A percentile compares a stretch with the other conserved stretches of the same genome.
Evolutionary conservation across 1,140 invertebrate species (phyloP).

Genomic region (Platyscapa corneri): DNA sequence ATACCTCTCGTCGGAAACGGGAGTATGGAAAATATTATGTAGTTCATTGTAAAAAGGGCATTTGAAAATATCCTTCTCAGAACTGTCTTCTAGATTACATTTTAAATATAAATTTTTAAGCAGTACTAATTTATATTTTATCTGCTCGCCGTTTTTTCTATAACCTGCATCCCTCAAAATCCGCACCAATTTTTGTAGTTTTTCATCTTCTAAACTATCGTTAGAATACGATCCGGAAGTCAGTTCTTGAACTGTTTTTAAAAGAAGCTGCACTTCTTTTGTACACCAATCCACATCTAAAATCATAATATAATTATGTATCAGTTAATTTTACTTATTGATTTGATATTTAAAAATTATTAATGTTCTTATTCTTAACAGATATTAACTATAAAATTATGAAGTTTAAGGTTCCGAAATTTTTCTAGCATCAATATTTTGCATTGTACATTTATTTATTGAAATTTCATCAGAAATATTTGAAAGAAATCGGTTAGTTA

Average conservation of each 20-base stretch:
- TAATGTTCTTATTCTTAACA: too few relatives aligned
- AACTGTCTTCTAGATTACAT: slow-evolving; percentile 54
- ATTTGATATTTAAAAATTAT: too few relatives aligned
- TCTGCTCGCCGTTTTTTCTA: slow-evolving; percentile 55
- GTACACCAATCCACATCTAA: slow-evolving; percentile 56
- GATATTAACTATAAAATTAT: too few relatives aligned
- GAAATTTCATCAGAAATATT: too few relatives aligned
- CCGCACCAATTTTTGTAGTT: slow-evolving; percentile 52
- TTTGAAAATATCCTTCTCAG: slow-evolving; percentile 51
- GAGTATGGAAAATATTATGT: slow-evolving; percentile 54
- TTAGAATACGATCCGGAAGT: slow-evolving; percentile 52
- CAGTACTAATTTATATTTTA: slow-evolving; percentile 59
- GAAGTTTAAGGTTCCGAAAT: too few relatives aligned
- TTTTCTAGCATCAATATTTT: too few relatives aligned
- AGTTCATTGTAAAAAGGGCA: slow-evolving; percentile 60
- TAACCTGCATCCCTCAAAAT: slow-evolving; percentile 54
- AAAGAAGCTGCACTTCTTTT: slow-evolving; percentile 57
- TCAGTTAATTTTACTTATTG: too few relatives aligned
- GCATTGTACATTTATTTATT: too few relatives aligned
- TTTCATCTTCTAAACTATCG: slow-evolving; percentile 58
- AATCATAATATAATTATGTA: slow-evolving; percentile 38
- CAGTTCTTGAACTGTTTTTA: slow-evolving; percentile 55
- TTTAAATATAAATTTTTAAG: slow-evolving; percentile 58
- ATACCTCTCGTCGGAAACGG: slow-evolving; percentile 48
- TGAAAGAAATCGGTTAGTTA: too few relatives aligned